Conservation (phyloP, 2,888 invertebrate genomes). For the Cerastis leucographa region DNA sequence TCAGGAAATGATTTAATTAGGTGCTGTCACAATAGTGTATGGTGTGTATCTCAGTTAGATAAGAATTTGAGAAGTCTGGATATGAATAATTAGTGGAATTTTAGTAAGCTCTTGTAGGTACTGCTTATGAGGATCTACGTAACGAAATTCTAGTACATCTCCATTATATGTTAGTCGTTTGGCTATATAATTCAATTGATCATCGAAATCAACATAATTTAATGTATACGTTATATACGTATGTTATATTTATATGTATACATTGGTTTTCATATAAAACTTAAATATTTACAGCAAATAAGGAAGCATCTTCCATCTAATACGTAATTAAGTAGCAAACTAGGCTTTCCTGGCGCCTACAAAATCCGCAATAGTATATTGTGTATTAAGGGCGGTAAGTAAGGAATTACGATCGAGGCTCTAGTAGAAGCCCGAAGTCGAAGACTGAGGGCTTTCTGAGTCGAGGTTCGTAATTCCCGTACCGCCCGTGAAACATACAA, state of each 20-base stretch:
- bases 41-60: background rate
- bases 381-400: too few relatives aligned
- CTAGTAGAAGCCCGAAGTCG: too few relatives aligned
- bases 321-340: background rate
- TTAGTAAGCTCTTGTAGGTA: background rate
- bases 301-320: background rate
- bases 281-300: slow-evolving; percentile 5
- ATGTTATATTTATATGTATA: too few relatives aligned
- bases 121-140: background rate
- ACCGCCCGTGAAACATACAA: too few relatives aligned
- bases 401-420: too few relatives aligned
- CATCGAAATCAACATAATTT: too few relatives aligned
- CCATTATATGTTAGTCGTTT: background rate
- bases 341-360: background rate
- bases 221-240: too few relatives aligned
- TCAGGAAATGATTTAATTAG: slow-evolving; percentile 35
- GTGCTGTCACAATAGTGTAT: slow-evolving; percentile 6
- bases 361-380: slow-evolving; percentile 11
- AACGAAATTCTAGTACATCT: background rate
- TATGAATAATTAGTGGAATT: background rate
- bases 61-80: background rate
- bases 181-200: too few relatives aligned
- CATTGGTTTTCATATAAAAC: background rate
- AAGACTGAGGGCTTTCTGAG: too few relatives aligned
- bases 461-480: too few relatives aligned